Conservation (phyloP, 2,113 vertebrate species). For the Rhegmatorhina hoffmannsi region DNA sequence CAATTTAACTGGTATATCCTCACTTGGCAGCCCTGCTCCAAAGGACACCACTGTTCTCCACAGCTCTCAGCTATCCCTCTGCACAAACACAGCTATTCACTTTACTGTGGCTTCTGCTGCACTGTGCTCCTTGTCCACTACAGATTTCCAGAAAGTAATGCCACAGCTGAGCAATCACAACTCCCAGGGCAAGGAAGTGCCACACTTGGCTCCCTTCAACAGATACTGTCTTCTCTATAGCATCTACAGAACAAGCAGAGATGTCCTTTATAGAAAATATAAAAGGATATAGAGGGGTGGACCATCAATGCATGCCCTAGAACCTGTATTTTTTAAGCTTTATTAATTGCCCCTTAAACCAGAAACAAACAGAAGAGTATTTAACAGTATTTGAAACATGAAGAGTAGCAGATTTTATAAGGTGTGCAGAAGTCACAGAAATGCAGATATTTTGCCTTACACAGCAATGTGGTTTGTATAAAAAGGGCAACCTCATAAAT, state of each 20-base stretch:
- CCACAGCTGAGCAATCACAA: not conserved
- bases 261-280: not conserved
- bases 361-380: not conserved
- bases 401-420: not conserved
- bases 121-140: not conserved
- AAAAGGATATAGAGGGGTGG: not conserved
- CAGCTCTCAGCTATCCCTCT: not conserved
- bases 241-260: not conserved
- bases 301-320: not conserved
- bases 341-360: not conserved
- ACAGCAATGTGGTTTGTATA: accelerated
- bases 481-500: not conserved
- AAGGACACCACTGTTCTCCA: not conserved
- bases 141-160: not conserved
- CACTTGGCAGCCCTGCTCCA: not conserved
- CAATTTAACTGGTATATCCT: not conserved
- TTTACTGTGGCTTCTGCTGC: not conserved
- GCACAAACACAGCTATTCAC: not conserved
- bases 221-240: not conserved
- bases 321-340: not conserved
- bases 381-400: not conserved
- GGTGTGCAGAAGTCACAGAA: not conserved
- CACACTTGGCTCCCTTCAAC: not conserved
- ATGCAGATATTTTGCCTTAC: not conserved
- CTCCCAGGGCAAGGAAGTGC: not conserved